Evolutionary conservation across 2,113 vertebrate genomes (phyloP).

Genomic region (Apodemus speciosus): DNA sequence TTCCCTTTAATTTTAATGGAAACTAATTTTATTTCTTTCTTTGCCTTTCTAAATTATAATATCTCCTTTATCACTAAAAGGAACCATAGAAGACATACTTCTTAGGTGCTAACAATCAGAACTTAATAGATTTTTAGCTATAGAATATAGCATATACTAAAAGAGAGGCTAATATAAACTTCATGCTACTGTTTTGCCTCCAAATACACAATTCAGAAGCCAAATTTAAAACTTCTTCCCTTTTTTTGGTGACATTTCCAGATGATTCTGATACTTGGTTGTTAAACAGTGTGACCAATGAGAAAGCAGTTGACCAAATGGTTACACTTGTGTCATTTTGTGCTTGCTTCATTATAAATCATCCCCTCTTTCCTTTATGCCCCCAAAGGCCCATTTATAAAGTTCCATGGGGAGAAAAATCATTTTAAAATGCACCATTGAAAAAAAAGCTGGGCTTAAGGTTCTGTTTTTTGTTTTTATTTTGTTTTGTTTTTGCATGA

Average conservation of each 20-base stretch:
- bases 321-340: not conserved
- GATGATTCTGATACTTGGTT: not conserved
- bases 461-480: not conserved
- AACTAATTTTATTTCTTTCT: slow-evolving; percentile 71
- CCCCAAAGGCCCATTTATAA: not conserved
- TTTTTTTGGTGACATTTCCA: not conserved
- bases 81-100: slow-evolving; percentile 13
- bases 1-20: slow-evolving; percentile 77
- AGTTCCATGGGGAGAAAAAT: not conserved
- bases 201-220: slow-evolving; percentile 5
- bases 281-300: not conserved
- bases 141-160: slow-evolving; percentile 1
- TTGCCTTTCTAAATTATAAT: slow-evolving; percentile 63
- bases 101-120: slow-evolving; percentile 18
- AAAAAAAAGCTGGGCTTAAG: slow-evolving; percentile 38
- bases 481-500: not conserved
- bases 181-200: slow-evolving; percentile 2
- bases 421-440: slow-evolving; percentile 29
- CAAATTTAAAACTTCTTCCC: not conserved
- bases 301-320: slow-evolving; percentile 13
- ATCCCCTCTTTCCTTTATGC: not conserved
- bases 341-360: slow-evolving; percentile 13
- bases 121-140: slow-evolving; percentile 21
- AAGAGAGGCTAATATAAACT: slow-evolving; percentile 1
- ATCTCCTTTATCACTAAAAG: slow-evolving; percentile 45